Percentiles rank a stretch among this genome's conserved stretches.
Conservation (phyloP, 2,888 invertebrate genomes). For the Apodemia duryi region DNA sequence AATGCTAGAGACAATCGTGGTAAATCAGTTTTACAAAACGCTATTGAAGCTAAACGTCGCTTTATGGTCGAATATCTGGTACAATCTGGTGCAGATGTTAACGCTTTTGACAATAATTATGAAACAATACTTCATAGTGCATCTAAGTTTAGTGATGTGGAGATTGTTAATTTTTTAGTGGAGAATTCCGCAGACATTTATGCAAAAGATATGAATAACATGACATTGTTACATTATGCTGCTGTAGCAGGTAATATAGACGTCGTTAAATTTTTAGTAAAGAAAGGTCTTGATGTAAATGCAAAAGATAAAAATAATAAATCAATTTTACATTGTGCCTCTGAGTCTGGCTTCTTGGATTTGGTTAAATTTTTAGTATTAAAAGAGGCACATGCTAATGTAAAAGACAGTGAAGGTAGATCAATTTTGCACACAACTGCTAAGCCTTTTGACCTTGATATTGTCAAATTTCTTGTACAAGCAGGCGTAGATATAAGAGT, state of each 20-base stretch:
- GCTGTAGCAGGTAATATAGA: background rate
- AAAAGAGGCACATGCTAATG: background rate
- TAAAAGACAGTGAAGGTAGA: background rate
- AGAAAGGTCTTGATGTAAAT: background rate
- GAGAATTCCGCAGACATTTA: background rate
- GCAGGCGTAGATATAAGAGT: no score
- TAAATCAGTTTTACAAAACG: background rate
- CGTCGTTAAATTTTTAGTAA: background rate
- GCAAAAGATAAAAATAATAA: conserved; percentile 13
- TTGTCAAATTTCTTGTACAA: no score
- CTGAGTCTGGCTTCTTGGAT: background rate
- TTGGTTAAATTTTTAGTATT: background rate
- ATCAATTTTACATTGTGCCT: conserved; percentile 16
- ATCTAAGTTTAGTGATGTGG: background rate
- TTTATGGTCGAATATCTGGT: background rate
- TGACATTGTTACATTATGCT: conserved; percentile 18
- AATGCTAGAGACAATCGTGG: background rate
- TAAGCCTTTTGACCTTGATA: no score
- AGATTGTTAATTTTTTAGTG: background rate
- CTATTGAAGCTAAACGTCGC: background rate
- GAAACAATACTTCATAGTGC: background rate
- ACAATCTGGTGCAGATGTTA: background rate
- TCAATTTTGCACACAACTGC: background rate
- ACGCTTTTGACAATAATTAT: background rate
- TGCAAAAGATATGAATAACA: conserved; percentile 31